These are phyloP conservation scores for Tenualosa ilisha DNA, from an alignment of 2,797 vertebrate genomes.

Conservation along the genomic window DNA sequence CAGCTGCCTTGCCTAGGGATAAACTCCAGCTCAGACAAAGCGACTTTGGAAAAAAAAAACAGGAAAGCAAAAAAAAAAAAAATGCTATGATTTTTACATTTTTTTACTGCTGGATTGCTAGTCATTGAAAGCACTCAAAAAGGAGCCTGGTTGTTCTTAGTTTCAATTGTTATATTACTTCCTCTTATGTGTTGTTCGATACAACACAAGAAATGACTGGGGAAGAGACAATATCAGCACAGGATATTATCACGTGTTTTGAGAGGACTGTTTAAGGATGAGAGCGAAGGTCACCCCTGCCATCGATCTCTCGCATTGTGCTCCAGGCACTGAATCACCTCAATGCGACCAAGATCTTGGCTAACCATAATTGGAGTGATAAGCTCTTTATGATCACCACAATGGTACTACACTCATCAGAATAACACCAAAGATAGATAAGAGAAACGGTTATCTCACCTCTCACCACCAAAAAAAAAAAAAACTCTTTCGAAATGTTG, in stretches of 20 bases:
- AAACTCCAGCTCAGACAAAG: conserved; percentile 60
- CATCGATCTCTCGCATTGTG: neutral
- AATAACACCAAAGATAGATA: neutral
- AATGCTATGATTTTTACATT: conserved; percentile 47
- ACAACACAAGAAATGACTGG: neutral
- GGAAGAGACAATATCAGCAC: neutral
- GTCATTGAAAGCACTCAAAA: conserved; percentile 64
- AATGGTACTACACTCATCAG: neutral
- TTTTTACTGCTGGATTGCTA: conserved; percentile 54
- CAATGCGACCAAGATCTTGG: neutral
- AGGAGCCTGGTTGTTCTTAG: conserved; percentile 57
- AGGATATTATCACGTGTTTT: neutral
- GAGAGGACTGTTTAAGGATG: neutral
- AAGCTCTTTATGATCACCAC: neutral
- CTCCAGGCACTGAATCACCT: neutral
- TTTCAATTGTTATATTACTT: conserved; percentile 39
- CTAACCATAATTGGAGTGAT: neutral
- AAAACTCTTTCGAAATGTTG: neutral
- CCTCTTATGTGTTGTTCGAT: neutral
- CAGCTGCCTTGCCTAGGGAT: conserved; percentile 67
- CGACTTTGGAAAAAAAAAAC: neutral
- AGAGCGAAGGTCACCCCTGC: neutral
- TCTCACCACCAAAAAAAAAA: neutral
- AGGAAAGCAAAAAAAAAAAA: neutral
- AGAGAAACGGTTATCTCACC: neutral